phyloP scores from a whole-genome alignment of 2,888 invertebrate species.

The Strigamia transsilvanica region DNA sequence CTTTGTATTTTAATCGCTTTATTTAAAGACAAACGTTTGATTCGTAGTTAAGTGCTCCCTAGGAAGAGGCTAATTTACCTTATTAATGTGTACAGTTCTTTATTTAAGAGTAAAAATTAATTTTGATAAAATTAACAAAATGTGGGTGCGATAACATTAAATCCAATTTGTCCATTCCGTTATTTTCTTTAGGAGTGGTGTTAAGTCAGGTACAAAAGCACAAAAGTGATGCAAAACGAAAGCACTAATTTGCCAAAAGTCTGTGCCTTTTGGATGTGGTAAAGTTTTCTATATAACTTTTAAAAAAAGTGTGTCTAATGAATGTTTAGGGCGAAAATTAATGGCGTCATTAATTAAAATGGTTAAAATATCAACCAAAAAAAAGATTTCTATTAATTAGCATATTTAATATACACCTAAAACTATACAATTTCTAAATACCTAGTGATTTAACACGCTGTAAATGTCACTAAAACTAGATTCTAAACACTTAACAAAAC shows the following conservation, averaged over 20 bases:
- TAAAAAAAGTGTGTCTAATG: no score
- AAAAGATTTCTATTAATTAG: no score
- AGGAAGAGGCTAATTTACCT: background rate
- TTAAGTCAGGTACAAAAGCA: background rate
- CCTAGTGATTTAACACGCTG: constrained; percentile 59
- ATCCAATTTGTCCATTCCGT: background rate
- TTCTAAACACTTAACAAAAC: constrained; percentile 76
- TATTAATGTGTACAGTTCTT: background rate
- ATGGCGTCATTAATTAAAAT: no score
- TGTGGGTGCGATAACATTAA: background rate
- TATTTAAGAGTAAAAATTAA: constrained; percentile 1
- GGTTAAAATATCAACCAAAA: no score
- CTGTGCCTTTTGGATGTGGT: background rate
- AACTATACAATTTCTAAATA: background rate
- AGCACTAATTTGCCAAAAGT: background rate
- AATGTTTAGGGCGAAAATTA: no score
- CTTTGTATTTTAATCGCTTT: background rate
- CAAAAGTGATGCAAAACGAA: background rate
- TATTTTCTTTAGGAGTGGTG: background rate
- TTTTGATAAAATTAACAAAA: constrained; percentile 7
- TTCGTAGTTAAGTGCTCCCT: background rate
- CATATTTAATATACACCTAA: background rate
- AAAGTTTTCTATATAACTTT: background rate
- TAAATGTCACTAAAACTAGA: constrained; percentile 77
- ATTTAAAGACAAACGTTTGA: background rate